Evolutionary conservation across 2,113 vertebrate genomes (phyloP).

Genomic region (Butorides virescens): DNA sequence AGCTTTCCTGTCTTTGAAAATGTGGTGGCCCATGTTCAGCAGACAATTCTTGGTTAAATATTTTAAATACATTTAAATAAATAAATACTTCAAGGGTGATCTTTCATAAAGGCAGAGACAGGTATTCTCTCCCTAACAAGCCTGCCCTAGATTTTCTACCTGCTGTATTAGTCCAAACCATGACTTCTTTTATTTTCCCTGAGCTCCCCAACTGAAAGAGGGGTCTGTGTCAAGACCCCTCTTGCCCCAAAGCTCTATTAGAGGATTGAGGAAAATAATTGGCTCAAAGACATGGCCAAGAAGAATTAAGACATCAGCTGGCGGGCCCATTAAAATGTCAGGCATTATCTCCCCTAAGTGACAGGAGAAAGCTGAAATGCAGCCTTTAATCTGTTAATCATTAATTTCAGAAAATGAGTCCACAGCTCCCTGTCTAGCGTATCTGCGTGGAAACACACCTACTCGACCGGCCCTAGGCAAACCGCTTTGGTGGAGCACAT

Average conservation of each 20-base stretch:
- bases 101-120: conserved; percentile 24
- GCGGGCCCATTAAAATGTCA: neutral
- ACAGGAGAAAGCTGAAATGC: neutral
- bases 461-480: accelerated
- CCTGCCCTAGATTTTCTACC: conserved; percentile 23
- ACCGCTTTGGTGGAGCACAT: accelerated
- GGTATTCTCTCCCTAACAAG: neutral
- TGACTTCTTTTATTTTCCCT: neutral
- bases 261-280: neutral
- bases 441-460: accelerated
- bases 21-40: neutral
- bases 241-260: neutral
- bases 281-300: neutral
- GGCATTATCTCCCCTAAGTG: neutral
- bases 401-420: neutral
- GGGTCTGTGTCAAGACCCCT: neutral
- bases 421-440: neutral
- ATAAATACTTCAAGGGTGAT: conserved; percentile 35
- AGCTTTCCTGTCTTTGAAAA: neutral
- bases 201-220: neutral
- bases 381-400: conserved; percentile 3
- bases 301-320: conserved; percentile 12
- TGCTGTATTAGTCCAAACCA: neutral
- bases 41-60: conserved; percentile 34
- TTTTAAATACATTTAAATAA: conserved; percentile 59